Evolutionary conservation across 2,797 vertebrate species (phyloP).

Genomic region (Pipistrellus pygmaeus): DNA sequence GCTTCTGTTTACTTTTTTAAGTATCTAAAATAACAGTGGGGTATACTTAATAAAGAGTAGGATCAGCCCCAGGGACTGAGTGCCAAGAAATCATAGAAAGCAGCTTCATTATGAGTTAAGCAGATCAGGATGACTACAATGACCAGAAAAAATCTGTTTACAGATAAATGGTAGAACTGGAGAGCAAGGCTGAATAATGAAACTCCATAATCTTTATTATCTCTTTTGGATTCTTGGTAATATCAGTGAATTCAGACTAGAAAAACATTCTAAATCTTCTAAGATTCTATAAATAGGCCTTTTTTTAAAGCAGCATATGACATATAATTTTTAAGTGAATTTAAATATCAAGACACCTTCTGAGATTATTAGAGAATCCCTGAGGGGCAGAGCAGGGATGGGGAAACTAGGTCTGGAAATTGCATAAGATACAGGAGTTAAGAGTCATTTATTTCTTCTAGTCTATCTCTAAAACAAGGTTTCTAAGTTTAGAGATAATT

Average conservation of each 20-base stretch:
- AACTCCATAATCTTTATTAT: neutral
- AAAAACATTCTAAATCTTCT: neutral
- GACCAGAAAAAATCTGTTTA: neutral
- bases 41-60: neutral
- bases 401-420: neutral
- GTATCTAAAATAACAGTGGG: neutral
- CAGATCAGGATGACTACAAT: neutral
- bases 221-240: neutral
- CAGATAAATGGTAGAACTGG: neutral
- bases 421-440: neutral
- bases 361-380: neutral
- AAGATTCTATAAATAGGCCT: neutral
- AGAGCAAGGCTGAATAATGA: neutral
- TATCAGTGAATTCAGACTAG: neutral
- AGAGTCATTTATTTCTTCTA: slow-evolving; percentile 36
- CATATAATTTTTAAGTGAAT: slow-evolving; percentile 8
- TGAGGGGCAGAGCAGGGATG: neutral
- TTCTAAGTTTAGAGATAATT: neutral
- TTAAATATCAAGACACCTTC: slow-evolving; percentile 5
- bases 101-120: neutral
- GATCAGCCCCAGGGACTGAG: neutral
- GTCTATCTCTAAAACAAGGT: neutral
- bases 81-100: neutral
- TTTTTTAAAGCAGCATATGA: neutral
- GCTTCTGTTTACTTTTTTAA: neutral